Conservation (phyloP, 2,797 vertebrate genomes). For the Hapalemur alaotrensis region DNA sequence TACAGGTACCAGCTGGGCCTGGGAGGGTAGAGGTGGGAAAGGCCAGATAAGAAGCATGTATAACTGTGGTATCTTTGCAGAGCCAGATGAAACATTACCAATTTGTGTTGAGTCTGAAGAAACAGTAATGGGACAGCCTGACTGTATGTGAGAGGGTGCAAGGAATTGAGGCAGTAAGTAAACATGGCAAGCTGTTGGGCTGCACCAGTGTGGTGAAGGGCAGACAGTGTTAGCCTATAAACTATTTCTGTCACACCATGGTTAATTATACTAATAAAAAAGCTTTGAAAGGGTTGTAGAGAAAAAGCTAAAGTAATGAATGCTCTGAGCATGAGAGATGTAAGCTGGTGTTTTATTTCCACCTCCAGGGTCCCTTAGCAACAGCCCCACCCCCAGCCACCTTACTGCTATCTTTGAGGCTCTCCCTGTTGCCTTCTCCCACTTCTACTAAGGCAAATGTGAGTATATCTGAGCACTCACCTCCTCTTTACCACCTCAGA, state of each 20-base stretch:
- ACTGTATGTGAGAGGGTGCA: background rate
- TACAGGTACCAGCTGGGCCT: background rate
- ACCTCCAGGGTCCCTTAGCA: background rate
- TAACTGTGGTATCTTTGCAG: background rate
- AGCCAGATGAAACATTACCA: conserved; percentile 31
- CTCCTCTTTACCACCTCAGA: background rate
- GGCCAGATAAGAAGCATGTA: background rate
- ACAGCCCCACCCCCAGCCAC: too few relatives aligned
- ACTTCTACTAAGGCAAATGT: background rate
- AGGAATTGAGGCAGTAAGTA: background rate
- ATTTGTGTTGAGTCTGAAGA: conserved; percentile 22
- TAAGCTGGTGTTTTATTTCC: background rate
- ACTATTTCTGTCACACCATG: background rate
- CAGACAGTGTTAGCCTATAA: background rate
- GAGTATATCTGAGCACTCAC: background rate
- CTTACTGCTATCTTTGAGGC: background rate
- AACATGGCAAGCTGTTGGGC: background rate
- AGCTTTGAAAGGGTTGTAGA: background rate
- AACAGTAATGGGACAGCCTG: background rate
- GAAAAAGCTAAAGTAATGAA: background rate
- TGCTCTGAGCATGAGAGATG: background rate
- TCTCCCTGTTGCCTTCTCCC: background rate
- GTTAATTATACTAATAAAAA: background rate
- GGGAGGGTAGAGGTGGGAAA: background rate
- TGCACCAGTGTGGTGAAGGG: background rate